Base-by-base conservation (phyloP, 2,113 vertebrate genomes). In the Baryphthengus martii region DNA sequence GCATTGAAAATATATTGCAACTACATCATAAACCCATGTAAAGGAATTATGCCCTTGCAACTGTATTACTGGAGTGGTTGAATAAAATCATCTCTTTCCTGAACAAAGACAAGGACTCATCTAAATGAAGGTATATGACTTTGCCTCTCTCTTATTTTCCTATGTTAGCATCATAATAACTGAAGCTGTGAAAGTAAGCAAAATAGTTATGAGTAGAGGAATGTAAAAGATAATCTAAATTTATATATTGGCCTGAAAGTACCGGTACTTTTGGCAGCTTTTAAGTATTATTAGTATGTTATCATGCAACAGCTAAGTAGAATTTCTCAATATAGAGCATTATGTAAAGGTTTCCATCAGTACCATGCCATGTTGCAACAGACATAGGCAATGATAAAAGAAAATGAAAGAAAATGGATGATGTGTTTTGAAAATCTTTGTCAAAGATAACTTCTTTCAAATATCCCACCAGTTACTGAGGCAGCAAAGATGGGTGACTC, bases 381-480 rank as follows among this genome's bases (percentile, higher is more conserved):
- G 50, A 67, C 13, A 28, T 23, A 63, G 10, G 49, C 42, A 79
- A 62, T 6, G 26, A 58, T n/a, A 85, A 93, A 93, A 88, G 75
- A 83, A 88, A 93, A 90, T 8, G 9, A 96, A 80, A 21, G 55
- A 86, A 94, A 94, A 85, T 13, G 9, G 55, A 90, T 77, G 13
- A 93, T 33, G 23, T 63, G 49, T 77, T 90, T 81, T 18, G 4
- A 93, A 82, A 94, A 85, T 40, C 78, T 77, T 17, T 77, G 59
- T 55, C 81, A 95, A 92, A 93, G 94, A 91, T 89, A 94, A 89
- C 78, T 85, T 87, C 11, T 82, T 89, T 88, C 68, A 50, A 94
- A 80, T 72, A 85, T 66, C 72, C 90, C 72, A 93, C 42, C 23
- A 50, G 63, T 20, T 81, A 68, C 33, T 28, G 84, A 93, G 55